A percentile compares a stretch with the other conserved stretches of the same genome.
phyloP scores from a whole-genome alignment of 2,113 vertebrate genomes.

The Ammodytes dubius region DNA sequence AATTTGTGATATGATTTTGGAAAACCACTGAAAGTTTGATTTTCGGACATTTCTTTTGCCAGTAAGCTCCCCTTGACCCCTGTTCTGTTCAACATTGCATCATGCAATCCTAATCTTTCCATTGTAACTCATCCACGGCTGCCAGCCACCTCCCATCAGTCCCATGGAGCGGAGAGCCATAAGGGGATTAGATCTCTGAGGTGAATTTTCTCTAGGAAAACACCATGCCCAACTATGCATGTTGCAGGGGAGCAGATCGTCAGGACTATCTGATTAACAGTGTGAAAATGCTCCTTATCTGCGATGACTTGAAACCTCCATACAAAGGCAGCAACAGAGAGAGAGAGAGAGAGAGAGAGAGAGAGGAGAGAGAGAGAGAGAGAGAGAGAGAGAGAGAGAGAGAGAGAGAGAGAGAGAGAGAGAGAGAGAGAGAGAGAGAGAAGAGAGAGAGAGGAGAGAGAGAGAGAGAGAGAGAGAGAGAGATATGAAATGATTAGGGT shows the following conservation, averaged over 20 bases:
- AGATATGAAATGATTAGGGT: slow-evolving; percentile 61
- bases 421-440: slow-evolving; percentile 35
- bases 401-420: slow-evolving; percentile 31
- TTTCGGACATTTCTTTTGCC: slow-evolving; percentile 1
- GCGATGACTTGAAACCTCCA: slow-evolving; percentile 81
- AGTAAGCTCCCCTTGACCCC: background rate
- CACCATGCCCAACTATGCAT: slow-evolving; percentile 75
- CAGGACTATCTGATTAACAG: slow-evolving; percentile 80
- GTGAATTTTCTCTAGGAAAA: slow-evolving; percentile 77
- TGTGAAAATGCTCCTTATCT: slow-evolving; percentile 83
- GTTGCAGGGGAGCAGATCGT: slow-evolving; percentile 70
- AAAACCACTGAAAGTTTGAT: background rate
- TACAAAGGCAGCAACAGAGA: slow-evolving; percentile 60
- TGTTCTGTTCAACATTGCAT: slow-evolving; percentile 13
- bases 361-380: too few species aligned
- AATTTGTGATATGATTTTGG: slow-evolving; percentile 7
- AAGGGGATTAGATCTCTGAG: slow-evolving; percentile 81
- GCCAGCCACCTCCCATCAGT: slow-evolving; percentile 36
- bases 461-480: slow-evolving; percentile 28
- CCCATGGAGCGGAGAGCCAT: slow-evolving; percentile 34
- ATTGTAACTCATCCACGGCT: slow-evolving; percentile 43
- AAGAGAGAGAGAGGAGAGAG: slow-evolving; percentile 36
- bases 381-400: slow-evolving; percentile 27
- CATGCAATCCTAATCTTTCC: slow-evolving; percentile 30
- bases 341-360: slow-evolving; percentile 26